These are phyloP conservation scores for Cephonodes hylas DNA, from an alignment of 2,888 invertebrate species.

Conservation along the genomic window DNA sequence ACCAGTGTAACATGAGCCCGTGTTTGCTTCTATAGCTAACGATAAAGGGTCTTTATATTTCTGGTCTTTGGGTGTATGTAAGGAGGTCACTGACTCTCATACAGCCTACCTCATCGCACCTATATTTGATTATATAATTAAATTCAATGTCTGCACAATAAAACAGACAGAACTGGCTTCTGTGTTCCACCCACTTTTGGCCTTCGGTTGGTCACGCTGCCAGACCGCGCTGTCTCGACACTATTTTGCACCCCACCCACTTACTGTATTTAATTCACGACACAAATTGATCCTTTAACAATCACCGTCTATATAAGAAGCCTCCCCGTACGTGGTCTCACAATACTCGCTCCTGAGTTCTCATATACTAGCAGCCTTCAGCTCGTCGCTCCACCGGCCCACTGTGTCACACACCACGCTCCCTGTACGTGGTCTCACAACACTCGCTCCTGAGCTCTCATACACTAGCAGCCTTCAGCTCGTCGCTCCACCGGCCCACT, in stretches of 20 bases:
- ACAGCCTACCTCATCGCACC: conserved; percentile 3
- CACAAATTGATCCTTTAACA: too few relatives aligned
- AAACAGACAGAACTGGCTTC: background rate
- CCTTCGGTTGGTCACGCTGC: conserved; percentile 1
- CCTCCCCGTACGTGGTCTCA: too few relatives aligned
- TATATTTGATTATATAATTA: conserved; percentile 3
- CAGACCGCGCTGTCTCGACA: background rate
- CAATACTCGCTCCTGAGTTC: too few relatives aligned
- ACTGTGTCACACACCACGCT: too few relatives aligned
- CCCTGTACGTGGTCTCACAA: too few relatives aligned
- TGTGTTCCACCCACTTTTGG: conserved; percentile 1
- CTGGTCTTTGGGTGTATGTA: background rate
- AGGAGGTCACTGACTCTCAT: conserved; percentile 4
- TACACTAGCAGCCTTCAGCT: too few relatives aligned
- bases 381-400: too few relatives aligned
- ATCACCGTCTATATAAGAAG: too few relatives aligned
- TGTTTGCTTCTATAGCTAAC: background rate
- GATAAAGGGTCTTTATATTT: background rate
- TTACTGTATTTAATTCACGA: background rate
- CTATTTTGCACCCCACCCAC: background rate
- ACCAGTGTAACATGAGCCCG: background rate
- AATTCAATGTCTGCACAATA: background rate
- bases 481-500: too few relatives aligned
- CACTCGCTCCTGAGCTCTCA: too few relatives aligned
- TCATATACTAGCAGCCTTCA: too few relatives aligned